Evolutionary conservation across 92 coral and sea anemone genomes (phyloP), one percentile per base, ranked within the genome.

Genomic region (Chrysogorgia sp.): DNA sequence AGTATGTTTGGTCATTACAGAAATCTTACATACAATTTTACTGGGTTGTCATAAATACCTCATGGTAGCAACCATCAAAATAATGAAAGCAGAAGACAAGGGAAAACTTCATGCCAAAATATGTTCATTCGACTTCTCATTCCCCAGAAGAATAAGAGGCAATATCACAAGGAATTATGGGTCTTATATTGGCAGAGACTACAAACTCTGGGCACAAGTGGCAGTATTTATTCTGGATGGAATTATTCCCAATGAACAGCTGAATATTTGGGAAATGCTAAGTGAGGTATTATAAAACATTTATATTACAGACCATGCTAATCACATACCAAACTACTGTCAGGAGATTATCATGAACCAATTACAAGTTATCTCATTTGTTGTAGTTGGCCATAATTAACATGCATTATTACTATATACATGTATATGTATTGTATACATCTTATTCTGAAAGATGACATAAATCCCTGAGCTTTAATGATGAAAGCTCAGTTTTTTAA

Each of bases 91-190:
- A 37, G 43, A 37, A 52, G 26, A n/a, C n/a, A n/a, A n/a, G n/a
- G n/a, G n/a, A n/a, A n/a, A n/a, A n/a, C n/a, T n/a, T n/a, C n/a
- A n/a, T 17, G 59, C 59, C 7, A 52, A 52, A 52, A 52, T 52
- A 3, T 17, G 5, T 6, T 7, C 59, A 5, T 52, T 52, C 20
- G 59, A 52, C 26, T 52, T 52, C 26, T 17, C 70, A 7, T 17
- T 31, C 21, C 40, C 70, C 10, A 3, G 22, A 67, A 67, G 40
- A 17, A 67, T 67, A 67, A 67, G 74, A 28, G 74, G 74, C 25
- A 67, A 67, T 25, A 67, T 67, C 21, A 67, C 74, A n/a, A 67
- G 56, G 74, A 67, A 67, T 41, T 67, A 67, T 40, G 55, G 74
- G 14, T 67, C 74, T 6, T 67, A 67, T 34, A 55, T 67, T 28